phyloP scores from a whole-genome alignment of 2,888 invertebrate genomes.

The Syrista parreyssii region DNA sequence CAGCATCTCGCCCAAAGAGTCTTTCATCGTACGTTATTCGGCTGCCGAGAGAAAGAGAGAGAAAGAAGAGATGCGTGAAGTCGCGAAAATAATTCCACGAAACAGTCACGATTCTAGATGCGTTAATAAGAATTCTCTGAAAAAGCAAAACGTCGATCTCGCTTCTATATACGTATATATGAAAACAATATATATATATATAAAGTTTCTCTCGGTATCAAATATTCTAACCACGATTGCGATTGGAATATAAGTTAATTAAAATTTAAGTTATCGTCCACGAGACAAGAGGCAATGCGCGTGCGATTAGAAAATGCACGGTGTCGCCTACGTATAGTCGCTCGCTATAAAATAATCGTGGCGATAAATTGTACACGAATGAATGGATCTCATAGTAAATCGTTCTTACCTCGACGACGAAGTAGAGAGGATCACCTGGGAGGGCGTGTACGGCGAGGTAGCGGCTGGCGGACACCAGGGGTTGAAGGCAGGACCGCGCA shows the following conservation, averaged over 20 bases:
- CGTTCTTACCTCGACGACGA: constrained; percentile 63
- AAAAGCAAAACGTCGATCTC: neutral
- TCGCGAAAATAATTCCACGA: neutral
- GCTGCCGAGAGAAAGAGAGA: too few relatives aligned
- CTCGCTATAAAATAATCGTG: neutral
- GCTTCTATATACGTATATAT: too few relatives aligned
- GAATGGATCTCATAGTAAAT: neutral
- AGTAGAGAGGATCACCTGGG: constrained; percentile 69
- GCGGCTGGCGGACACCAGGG: constrained; percentile 66
- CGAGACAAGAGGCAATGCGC: constrained; percentile 38
- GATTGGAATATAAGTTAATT: too few relatives aligned
- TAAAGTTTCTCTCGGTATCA: neutral
- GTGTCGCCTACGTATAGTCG: neutral
- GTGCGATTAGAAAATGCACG: constrained; percentile 29
- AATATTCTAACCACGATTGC: neutral
- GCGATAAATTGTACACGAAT: neutral
- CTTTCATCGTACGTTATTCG: too few relatives aligned
- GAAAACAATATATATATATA: too few relatives aligned
- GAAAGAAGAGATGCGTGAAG: neutral
- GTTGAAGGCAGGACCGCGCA: constrained; percentile 67
- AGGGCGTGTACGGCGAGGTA: constrained; percentile 66
- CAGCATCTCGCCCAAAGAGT: too few relatives aligned
- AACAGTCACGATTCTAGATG: neutral
- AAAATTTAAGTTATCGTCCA: constrained; percentile 27
- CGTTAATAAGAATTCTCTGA: neutral